phyloP scores from a whole-genome alignment of 2,113 vertebrate species.

The Ophthalmolycus amberensis region DNA sequence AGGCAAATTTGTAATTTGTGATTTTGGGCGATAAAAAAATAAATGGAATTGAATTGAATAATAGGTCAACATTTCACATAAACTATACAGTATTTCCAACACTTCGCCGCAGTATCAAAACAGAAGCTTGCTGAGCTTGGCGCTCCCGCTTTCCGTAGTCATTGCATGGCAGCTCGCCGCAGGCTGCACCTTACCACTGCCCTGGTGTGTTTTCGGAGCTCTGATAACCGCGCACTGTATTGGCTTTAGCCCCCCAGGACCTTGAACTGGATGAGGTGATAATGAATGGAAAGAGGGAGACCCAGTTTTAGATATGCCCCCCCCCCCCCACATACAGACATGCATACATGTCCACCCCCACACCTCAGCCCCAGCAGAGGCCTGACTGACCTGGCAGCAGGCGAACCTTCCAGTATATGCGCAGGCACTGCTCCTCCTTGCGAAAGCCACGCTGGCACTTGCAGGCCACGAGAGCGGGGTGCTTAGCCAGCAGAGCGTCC shows the following conservation, averaged over 20 bases:
- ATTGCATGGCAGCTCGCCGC: too few relatives aligned
- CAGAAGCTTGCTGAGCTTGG: too few relatives aligned
- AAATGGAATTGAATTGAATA: too few relatives aligned
- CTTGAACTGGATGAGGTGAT: background rate
- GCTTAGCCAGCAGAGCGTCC: slow-evolving; percentile 81
- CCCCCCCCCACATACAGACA: background rate
- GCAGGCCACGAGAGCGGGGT: slow-evolving; percentile 86
- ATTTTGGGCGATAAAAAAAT: too few relatives aligned
- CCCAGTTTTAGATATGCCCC: background rate
- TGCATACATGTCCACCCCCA: background rate
- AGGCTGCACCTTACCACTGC: too few relatives aligned
- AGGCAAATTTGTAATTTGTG: too few relatives aligned
- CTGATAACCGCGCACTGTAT: background rate
- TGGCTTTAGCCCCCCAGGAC: background rate
- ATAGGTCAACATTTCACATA: too few relatives aligned
- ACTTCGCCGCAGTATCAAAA: too few relatives aligned
- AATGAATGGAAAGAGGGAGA: background rate
- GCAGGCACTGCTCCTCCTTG: slow-evolving; percentile 89
- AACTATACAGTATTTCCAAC: too few relatives aligned
- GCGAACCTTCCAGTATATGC: slow-evolving; percentile 91
- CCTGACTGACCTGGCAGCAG: slow-evolving; percentile 85
- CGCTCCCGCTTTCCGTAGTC: too few relatives aligned
- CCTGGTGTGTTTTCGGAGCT: too few relatives aligned
- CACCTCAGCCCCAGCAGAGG: background rate
- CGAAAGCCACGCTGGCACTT: slow-evolving; percentile 90